These are phyloP conservation scores for Strigamia crassipes DNA, from an alignment of 2,888 invertebrate genomes.

Conservation along the genomic window DNA sequence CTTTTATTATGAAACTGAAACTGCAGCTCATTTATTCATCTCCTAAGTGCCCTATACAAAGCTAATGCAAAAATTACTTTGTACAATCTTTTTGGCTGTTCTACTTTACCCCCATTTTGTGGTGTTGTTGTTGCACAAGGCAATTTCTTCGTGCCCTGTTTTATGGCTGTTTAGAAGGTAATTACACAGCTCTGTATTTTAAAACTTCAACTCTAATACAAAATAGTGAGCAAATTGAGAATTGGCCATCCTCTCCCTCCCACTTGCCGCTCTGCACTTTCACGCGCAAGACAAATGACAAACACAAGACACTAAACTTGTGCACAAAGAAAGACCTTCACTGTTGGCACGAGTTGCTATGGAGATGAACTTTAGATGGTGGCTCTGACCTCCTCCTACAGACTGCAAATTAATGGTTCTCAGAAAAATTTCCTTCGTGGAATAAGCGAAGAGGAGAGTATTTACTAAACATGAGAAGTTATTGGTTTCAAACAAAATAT, in stretches of 20 bases:
- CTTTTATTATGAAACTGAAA: not conserved
- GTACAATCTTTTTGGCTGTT: slow-evolving; percentile 7
- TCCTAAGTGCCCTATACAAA: not conserved
- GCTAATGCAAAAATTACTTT: slow-evolving; percentile 12
- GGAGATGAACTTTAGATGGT: not conserved
- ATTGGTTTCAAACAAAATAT: too few species aligned
- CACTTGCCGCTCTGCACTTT: not conserved
- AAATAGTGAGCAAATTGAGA: slow-evolving; percentile 32
- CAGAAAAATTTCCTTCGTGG: not conserved
- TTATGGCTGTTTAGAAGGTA: slow-evolving; percentile 28
- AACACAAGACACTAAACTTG: not conserved
- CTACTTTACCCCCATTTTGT: slow-evolving; percentile 26
- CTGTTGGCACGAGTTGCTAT: not conserved
- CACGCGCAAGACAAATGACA: slow-evolving; percentile 1
- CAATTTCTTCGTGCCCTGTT: slow-evolving; percentile 11
- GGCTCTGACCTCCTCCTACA: not conserved
- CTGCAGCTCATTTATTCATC: not conserved
- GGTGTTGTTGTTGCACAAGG: slow-evolving; percentile 6
- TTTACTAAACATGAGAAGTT: too few species aligned
- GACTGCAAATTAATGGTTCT: not conserved
- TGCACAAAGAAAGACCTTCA: not conserved
- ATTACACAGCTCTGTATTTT: slow-evolving; percentile 25
- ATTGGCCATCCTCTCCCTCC: not conserved
- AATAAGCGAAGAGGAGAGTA: too few species aligned
- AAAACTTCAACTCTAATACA: slow-evolving; percentile 25